Evolutionary conservation across 2,888 invertebrate genomes (phyloP), one percentile per base, ranked within the genome.

Genomic region (Ectemnius continuus): DNA sequence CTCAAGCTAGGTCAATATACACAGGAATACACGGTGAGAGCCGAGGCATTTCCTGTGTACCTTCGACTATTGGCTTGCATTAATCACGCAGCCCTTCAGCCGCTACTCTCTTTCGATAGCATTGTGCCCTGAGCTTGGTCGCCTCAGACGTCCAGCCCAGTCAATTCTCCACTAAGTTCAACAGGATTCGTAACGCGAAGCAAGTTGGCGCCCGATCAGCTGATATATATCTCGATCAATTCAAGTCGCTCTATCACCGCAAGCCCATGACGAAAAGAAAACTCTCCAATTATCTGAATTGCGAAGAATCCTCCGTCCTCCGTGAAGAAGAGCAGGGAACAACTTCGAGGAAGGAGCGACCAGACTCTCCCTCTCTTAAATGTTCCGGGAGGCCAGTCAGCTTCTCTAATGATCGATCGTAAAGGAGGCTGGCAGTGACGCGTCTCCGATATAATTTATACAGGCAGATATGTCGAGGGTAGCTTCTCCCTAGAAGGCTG

Each of bases 371-470:
- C 84, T 88, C 87, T 85, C 83, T 78, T 84, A 87, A 90, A 89
- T 88, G 90, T 89, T 89, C 88, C 86, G 88, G 87, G 88, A 88
- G 87, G 88, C 87, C 87, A 84, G 88, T 87, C 87, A 84, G 82
- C 76, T 82, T 86, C 85, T 89, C 86, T 90, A 90, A 90, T 90
- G 91, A 91, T 91, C 90, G 89, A 91, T 91, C 90, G 88, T 89
- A 87, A 79, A 84, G 84, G 85, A 83, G 86, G 87, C 89, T 91
- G 91, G 81, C 84, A 78, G 80, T 90, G 91, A 91, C 91, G 89
- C 90, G 86, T 84, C 83, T 82, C 80, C 82, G 87, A 88, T 89
- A 90, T 91, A 91, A 91, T 91, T 91, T 91, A 91, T 91, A 91
- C 89, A 84, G 87, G 79, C 85, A 89, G 89, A 89, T 89, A 89